Evolutionary conservation across 2,113 vertebrate genomes (phyloP).

Genomic region (Dromaius novaehollandiae): DNA sequence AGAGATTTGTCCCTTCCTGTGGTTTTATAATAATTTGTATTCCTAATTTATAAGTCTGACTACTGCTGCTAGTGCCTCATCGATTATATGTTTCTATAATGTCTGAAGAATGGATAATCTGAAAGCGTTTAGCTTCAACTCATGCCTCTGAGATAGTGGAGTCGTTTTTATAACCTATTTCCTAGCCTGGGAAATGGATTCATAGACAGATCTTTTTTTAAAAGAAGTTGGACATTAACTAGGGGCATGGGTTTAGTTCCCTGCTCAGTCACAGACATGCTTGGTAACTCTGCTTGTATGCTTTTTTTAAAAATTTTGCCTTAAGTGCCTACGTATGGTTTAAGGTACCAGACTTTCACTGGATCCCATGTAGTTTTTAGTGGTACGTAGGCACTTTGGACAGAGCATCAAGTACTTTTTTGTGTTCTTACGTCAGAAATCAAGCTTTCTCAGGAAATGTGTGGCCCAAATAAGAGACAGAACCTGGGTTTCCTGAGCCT

Average conservation of each 20-base stretch:
- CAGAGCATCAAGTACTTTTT: not conserved
- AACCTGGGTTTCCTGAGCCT: not conserved
- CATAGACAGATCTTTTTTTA: not conserved
- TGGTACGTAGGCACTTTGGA: not conserved
- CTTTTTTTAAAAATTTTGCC: not conserved
- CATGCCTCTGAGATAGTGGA: fast-evolving
- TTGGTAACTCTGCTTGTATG: fast-evolving
- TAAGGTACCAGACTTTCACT: not conserved
- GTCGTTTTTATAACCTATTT: not conserved
- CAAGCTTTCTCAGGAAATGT: not conserved
- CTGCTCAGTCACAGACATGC: not conserved
- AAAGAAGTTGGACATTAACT: not conserved
- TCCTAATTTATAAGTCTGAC: not conserved
- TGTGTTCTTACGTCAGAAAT: not conserved
- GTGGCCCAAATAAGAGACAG: not conserved
- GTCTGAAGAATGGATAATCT: not conserved
- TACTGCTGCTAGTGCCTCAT: not conserved
- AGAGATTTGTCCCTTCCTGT: not conserved
- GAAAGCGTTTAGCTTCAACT: not conserved
- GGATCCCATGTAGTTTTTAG: not conserved
- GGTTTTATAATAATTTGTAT: not conserved
- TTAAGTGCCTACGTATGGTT: not conserved
- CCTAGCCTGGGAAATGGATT: not conserved
- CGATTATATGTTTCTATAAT: not conserved
- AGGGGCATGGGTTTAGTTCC: not conserved